Evolutionary conservation across 2,888 invertebrate genomes (phyloP).

Genomic region (Lepetodrilus schrolli): DNA sequence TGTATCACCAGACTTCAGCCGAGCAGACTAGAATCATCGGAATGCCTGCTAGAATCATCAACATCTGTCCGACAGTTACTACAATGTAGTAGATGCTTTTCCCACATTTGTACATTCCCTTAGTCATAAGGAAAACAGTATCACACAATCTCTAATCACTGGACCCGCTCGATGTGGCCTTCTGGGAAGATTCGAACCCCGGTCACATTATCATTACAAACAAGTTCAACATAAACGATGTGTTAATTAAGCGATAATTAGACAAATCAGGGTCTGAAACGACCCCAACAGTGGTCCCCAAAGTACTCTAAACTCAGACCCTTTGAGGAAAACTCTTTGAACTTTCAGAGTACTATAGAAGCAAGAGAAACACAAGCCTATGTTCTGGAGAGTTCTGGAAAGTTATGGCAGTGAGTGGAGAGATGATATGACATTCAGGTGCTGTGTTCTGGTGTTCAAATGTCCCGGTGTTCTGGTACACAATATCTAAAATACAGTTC

Average conservation of each 20-base stretch:
- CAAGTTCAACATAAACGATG: slow-evolving; percentile 2
- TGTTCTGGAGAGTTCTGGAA: too few species aligned
- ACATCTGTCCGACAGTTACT: not conserved
- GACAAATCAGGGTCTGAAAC: not conserved
- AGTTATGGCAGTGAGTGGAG: too few species aligned
- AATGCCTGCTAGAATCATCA: too few species aligned
- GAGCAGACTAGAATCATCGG: too few species aligned
- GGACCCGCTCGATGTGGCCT: not conserved
- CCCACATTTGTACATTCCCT: slow-evolving; percentile 7
- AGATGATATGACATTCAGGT: too few species aligned
- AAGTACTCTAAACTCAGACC: slow-evolving; percentile 2
- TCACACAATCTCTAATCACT: slow-evolving; percentile 18
- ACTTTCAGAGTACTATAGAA: too few species aligned
- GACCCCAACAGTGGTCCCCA: not conserved
- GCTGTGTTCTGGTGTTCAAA: too few species aligned
- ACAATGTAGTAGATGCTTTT: slow-evolving; percentile 17
- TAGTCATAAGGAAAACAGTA: slow-evolving; percentile 21
- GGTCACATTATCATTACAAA: slow-evolving; percentile 6
- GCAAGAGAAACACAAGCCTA: too few species aligned
- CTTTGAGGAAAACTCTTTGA: slow-evolving; percentile 12
- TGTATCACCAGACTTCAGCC: too few species aligned
- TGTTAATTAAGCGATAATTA: slow-evolving; percentile 20
- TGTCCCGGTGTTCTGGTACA: too few species aligned
- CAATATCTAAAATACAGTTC: too few species aligned
- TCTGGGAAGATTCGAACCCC: not conserved